Evolutionary conservation across 2,888 invertebrate species (phyloP).

Genomic region (Cyclophora punctaria): DNA sequence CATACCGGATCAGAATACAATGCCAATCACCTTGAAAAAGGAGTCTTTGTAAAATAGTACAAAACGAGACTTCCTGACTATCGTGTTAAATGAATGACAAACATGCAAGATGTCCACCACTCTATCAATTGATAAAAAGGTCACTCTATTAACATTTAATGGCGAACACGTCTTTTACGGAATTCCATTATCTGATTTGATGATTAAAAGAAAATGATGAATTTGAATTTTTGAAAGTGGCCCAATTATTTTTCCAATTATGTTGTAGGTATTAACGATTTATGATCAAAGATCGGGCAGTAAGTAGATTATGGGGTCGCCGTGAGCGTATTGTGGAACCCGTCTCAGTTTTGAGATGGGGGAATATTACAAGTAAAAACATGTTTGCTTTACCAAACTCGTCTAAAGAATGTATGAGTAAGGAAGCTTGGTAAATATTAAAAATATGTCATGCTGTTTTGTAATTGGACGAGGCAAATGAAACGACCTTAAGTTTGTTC

Average conservation of each 20-base stretch:
- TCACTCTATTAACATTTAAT: constrained; percentile 26
- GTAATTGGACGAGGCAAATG: constrained; percentile 29
- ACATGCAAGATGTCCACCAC: constrained; percentile 35
- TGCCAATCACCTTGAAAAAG: constrained; percentile 45
- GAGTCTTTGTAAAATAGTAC: constrained; percentile 40
- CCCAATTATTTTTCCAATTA: constrained; percentile 1
- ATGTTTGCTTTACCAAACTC: no score
- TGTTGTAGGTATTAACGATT: constrained; percentile 4
- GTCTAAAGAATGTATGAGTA: background rate
- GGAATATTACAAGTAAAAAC: no score
- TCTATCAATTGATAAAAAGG: constrained; percentile 52
- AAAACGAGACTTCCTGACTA: constrained; percentile 49
- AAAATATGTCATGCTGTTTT: constrained; percentile 20
- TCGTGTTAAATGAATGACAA: constrained; percentile 55
- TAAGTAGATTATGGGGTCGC: constrained; percentile 19
- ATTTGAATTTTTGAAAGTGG: constrained; percentile 7
- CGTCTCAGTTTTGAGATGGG: no score
- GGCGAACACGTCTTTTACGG: constrained; percentile 10
- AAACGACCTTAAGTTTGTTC: constrained; percentile 36
- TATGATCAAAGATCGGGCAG: constrained; percentile 9
- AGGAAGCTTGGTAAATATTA: background rate
- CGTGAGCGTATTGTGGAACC: constrained; percentile 5
- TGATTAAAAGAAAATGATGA: background rate
- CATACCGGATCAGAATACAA: constrained; percentile 32
- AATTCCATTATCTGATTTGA: background rate